Conservation (phyloP, 2,113 vertebrate genomes). For the Megaceryle torquata region DNA sequence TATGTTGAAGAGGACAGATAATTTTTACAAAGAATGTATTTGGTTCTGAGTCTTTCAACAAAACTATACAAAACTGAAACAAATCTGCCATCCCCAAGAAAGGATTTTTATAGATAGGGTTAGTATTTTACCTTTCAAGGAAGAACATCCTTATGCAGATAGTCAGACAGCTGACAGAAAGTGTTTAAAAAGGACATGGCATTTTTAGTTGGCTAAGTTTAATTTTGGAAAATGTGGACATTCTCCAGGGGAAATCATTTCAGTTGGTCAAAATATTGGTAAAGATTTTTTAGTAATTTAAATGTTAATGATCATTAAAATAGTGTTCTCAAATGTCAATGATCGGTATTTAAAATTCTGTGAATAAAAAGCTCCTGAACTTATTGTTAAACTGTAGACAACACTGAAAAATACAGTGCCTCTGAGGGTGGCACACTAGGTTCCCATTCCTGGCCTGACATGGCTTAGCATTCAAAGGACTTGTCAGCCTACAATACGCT, state of each 20-base stretch:
- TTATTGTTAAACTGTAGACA: not conserved
- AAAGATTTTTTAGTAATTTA: not conserved
- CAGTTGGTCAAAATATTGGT: not conserved
- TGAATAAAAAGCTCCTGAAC: not conserved
- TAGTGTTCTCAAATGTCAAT: not conserved
- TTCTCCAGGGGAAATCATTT: not conserved
- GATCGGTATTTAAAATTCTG: not conserved
- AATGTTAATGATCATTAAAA: not conserved
- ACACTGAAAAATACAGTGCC: not conserved
- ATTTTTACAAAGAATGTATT: not conserved
- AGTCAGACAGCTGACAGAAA: not conserved
- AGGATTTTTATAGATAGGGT: not conserved
- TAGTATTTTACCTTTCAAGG: not conserved
- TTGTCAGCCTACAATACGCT: not conserved
- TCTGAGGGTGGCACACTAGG: not conserved
- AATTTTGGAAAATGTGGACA: not conserved
- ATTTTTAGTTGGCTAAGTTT: not conserved
- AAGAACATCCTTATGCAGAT: not conserved
- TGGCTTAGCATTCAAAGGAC: not conserved
- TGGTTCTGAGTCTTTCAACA: not conserved
- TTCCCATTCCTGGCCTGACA: not conserved
- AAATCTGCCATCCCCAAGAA: not conserved
- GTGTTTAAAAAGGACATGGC: not conserved
- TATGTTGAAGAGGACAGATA: not conserved
- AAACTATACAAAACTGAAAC: not conserved